Evolutionary conservation across 2,888 invertebrate species (phyloP).

Genomic region (Drosophila pseudotakahashii): DNA sequence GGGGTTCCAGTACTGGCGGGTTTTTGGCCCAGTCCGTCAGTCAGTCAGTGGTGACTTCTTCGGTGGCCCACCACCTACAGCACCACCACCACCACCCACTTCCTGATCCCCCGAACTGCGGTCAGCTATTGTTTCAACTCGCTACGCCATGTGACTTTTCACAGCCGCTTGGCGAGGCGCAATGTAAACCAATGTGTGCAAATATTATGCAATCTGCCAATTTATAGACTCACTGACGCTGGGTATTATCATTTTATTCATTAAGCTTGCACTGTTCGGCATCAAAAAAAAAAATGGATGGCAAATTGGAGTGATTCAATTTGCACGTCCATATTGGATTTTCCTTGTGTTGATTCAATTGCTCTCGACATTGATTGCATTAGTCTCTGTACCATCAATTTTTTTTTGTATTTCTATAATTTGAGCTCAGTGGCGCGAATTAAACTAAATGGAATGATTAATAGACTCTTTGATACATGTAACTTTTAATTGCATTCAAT

Average conservation of each 20-base stretch:
- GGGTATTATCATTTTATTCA: conserved; percentile 39
- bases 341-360: conserved; percentile 23
- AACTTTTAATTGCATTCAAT: neutral
- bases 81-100: conserved; percentile 10
- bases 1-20: conserved; percentile 2
- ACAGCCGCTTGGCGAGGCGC: conserved; percentile 61
- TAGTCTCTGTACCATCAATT: neutral
- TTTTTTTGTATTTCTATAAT: conserved; percentile 7
- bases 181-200: conserved; percentile 54
- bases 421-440: conserved; percentile 9
- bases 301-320: conserved; percentile 22
- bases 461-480: conserved; percentile 3
- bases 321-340: conserved; percentile 17
- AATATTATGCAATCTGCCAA: conserved; percentile 56
- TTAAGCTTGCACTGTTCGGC: conserved; percentile 6
- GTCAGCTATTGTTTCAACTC: conserved; percentile 45
- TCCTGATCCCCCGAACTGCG: conserved; percentile 21
- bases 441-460: conserved; percentile 4
- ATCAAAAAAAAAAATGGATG: conserved; percentile 11
- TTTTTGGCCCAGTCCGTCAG: conserved; percentile 22
- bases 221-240: conserved; percentile 26
- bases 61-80: conserved; percentile 3
- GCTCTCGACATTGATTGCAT: conserved; percentile 18
- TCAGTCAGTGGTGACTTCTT: conserved; percentile 43
- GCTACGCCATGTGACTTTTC: conserved; percentile 66